phyloP scores from a whole-genome alignment of 2,797 vertebrate genomes.

The Pogoniulus pusillus region DNA sequence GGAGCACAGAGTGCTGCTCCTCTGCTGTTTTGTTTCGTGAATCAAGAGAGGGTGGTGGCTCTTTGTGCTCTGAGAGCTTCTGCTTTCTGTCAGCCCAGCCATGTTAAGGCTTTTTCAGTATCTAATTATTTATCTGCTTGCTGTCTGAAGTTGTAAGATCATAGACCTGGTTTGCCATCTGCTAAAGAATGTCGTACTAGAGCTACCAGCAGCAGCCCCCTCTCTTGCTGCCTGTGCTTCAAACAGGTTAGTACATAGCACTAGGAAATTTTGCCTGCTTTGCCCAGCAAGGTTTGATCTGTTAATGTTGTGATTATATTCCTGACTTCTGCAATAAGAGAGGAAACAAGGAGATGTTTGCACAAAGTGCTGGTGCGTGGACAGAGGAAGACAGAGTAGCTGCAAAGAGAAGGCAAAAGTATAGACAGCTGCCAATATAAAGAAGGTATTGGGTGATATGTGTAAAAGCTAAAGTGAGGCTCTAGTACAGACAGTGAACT shows the following conservation, averaged over 20 bases:
- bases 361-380: not conserved
- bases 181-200: not conserved
- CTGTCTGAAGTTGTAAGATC: not conserved
- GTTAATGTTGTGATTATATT: not conserved
- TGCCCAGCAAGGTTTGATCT: not conserved
- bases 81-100: not conserved
- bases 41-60: not conserved
- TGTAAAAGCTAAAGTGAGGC: not conserved
- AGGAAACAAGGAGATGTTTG: not conserved
- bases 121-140: not conserved
- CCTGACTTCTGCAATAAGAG: not conserved
- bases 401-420: not conserved
- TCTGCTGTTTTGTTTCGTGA: not conserved
- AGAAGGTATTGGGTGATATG: not conserved
- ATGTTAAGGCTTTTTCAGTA: not conserved
- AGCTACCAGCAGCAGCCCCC: not conserved
- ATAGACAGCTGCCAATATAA: not conserved
- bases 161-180: not conserved
- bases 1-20: not conserved
- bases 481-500: not conserved
- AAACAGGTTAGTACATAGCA: not conserved
- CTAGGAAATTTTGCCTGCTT: not conserved
- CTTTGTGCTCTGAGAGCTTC: not conserved
- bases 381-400: not conserved
- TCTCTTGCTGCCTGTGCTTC: not conserved